Percentiles rank a stretch among this genome's conserved stretches.
Evolutionary conservation across 2,113 vertebrate species (phyloP).

Genomic region (Hypanus sabinus): DNA sequence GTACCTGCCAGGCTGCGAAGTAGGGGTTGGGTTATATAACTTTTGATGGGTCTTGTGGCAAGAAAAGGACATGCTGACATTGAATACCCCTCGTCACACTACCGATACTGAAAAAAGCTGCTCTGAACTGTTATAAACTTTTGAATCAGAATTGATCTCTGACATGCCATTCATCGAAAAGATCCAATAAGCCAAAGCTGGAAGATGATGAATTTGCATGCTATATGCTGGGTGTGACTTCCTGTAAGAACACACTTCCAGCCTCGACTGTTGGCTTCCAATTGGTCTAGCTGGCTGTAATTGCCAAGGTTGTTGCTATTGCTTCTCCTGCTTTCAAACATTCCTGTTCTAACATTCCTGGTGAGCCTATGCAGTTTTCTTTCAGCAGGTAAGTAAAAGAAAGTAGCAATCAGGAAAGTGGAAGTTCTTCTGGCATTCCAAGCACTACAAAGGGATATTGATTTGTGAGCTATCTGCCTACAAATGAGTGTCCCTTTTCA

Average conservation of each 20-base stretch:
- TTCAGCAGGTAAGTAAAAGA: background rate
- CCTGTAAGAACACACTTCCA: background rate
- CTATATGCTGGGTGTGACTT: background rate
- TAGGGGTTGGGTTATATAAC: background rate
- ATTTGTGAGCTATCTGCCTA: background rate
- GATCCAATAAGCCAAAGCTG: background rate
- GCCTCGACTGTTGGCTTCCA: background rate
- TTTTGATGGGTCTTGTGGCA: background rate
- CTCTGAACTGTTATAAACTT: background rate
- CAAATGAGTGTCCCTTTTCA: background rate
- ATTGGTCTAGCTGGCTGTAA: background rate
- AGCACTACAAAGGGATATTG: background rate
- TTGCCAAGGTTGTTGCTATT: background rate
- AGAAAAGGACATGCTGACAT: background rate
- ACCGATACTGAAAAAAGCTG: background rate
- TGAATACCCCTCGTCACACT: background rate
- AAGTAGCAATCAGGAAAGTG: background rate
- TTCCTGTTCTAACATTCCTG: no score
- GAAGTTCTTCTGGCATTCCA: background rate
- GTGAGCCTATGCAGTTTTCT: background rate
- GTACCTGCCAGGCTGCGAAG: background rate
- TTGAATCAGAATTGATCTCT: background rate
- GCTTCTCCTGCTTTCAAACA: background rate
- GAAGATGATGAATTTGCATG: background rate
- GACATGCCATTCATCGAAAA: background rate